These are phyloP conservation scores for Prorops nasuta DNA, from an alignment of 1,140 invertebrate species.

Conservation along the genomic window DNA sequence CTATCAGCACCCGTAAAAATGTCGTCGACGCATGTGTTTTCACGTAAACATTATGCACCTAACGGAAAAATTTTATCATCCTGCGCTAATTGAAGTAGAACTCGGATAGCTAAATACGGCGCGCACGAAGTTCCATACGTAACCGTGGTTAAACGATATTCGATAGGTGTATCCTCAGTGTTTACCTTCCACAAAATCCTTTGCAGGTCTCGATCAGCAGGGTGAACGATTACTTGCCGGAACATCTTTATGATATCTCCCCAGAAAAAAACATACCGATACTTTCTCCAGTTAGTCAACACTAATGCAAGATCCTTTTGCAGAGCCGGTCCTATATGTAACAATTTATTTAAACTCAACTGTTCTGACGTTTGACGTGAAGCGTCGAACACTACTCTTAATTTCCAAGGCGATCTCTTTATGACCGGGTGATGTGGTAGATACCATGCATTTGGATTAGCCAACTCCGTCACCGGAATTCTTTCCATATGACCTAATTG, in stretches of 20 bases:
- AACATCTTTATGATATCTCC: neutral
- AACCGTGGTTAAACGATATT: no score
- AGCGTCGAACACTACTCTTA: neutral
- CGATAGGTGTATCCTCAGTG: no score
- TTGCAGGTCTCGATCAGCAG: neutral
- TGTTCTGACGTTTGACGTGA: neutral
- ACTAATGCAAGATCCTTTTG: neutral
- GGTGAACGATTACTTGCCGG: neutral
- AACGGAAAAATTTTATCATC: no score
- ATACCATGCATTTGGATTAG: slow-evolving; percentile 9
- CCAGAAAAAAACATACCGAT: neutral
- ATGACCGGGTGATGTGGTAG: neutral
- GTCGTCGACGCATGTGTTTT: no score
- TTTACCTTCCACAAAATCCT: neutral
- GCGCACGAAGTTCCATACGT: no score
- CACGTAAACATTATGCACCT: no score
- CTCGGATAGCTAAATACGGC: no score
- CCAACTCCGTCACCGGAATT: neutral
- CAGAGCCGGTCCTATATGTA: neutral
- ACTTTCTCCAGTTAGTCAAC: neutral
- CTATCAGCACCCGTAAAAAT: no score
- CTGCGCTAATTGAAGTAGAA: no score
- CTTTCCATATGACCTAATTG: neutral
- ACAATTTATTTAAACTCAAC: neutral
- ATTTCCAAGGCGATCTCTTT: no score